Conservation (phyloP, 2,113 vertebrate genomes). For the Plotosus lineatus region DNA sequence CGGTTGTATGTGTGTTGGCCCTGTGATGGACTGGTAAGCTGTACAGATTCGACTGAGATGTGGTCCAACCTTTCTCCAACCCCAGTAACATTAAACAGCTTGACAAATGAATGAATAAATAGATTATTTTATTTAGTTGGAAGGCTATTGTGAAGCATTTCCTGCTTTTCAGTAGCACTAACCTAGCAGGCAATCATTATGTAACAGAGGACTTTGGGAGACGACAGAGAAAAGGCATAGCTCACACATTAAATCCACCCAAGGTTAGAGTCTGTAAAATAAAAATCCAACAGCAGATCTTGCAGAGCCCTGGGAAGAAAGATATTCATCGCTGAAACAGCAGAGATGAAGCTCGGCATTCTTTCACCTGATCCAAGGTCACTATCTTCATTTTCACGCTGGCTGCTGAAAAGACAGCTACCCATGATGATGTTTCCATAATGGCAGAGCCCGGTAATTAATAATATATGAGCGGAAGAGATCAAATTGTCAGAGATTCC, state of each 20-base stretch:
- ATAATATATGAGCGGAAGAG: constrained; percentile 1
- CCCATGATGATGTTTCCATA: background rate
- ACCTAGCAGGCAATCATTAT: background rate
- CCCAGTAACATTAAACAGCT: too few species aligned
- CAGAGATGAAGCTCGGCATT: constrained; percentile 3
- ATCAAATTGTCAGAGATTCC: background rate
- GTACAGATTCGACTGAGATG: too few species aligned
- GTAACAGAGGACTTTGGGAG: background rate
- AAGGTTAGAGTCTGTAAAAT: background rate
- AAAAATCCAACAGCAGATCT: background rate
- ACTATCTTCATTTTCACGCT: constrained; percentile 10
- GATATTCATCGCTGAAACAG: constrained; percentile 12
- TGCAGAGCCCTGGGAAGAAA: background rate
- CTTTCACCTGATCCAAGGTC: constrained; percentile 21
- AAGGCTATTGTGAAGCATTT: background rate
- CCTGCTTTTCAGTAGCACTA: background rate
- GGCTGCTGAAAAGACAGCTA: background rate
- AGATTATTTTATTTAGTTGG: background rate
- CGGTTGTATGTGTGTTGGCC: too few species aligned
- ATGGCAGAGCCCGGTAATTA: background rate
- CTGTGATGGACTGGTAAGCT: too few species aligned
- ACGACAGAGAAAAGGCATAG: background rate
- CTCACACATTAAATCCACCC: background rate
- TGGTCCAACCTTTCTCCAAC: too few species aligned
- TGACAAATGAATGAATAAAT: too few species aligned